phyloP scores from a whole-genome alignment of 2,113 vertebrate genomes.

The Carassius gibelio region DNA sequence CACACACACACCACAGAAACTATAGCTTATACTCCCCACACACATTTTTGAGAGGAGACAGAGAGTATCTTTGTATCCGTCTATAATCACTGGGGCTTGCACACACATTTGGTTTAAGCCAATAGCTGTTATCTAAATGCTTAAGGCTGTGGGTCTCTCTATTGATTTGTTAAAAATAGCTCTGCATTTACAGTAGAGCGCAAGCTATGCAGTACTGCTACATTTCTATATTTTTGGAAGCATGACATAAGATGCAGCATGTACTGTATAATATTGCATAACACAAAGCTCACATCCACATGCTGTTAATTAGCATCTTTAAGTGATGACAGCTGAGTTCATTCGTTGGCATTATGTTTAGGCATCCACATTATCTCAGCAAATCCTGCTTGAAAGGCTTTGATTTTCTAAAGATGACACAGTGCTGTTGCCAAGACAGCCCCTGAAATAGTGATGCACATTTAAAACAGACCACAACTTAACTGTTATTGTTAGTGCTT shows the following conservation, averaged over 20 bases:
- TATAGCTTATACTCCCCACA: not conserved
- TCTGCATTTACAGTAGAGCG: not conserved
- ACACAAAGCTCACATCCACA: slow-evolving; percentile 19
- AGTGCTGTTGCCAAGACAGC: not conserved
- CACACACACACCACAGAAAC: not conserved
- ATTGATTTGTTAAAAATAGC: slow-evolving; percentile 24
- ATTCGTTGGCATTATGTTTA: not conserved
- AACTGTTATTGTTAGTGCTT: not conserved
- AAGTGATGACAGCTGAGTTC: not conserved
- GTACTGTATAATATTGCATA: not conserved
- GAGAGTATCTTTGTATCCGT: not conserved
- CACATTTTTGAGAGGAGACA: not conserved
- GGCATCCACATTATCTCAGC: not conserved
- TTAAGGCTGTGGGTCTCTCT: not conserved
- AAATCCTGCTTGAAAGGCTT: not conserved
- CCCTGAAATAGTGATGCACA: not conserved
- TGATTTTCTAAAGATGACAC: not conserved
- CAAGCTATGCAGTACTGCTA: not conserved
- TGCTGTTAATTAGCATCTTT: slow-evolving; percentile 13
- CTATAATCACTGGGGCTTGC: not conserved
- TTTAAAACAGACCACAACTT: not conserved
- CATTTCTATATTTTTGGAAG: slow-evolving; percentile 4
- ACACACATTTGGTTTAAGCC: not conserved
- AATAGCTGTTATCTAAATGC: slow-evolving; percentile 17
- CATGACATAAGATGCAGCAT: not conserved